These are phyloP conservation scores for Xestoiulus laeticollis DNA, from an alignment of 2,888 invertebrate genomes.

Conservation along the genomic window DNA sequence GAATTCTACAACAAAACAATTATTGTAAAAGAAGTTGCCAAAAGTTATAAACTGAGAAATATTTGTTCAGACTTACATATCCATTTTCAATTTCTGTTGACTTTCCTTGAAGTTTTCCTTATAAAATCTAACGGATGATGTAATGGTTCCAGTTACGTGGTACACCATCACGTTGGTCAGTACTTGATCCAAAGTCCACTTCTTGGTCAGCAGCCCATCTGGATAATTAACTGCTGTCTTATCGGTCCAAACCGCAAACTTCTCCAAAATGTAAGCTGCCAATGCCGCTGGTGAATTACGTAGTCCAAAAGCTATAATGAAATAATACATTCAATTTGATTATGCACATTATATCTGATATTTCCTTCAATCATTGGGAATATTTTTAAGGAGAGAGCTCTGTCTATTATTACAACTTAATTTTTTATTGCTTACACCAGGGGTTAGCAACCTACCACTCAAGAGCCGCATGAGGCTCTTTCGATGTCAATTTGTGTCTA, in stretches of 20 bases:
- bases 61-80: conserved; percentile 48
- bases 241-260: conserved; percentile 82
- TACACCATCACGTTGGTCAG: conserved; percentile 85
- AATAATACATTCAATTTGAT: not conserved
- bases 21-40: no score
- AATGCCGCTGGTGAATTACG: conserved; percentile 83
- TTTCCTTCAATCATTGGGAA: no score
- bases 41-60: no score
- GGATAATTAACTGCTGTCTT: conserved; percentile 64
- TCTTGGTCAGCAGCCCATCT: conserved; percentile 74
- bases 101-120: conserved; percentile 50
- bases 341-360: no score
- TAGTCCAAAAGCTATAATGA: conserved; percentile 71
- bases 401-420: no score
- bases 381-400: no score
- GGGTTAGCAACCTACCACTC: no score
- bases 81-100: conserved; percentile 19
- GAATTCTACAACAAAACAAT: conserved; percentile 67
- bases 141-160: conserved; percentile 71
- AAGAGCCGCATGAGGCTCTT: no score
- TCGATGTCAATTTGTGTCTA: no score
- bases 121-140: conserved; percentile 54
- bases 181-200: conserved; percentile 75
- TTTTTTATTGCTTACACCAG: no score
- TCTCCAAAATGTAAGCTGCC: conserved; percentile 89